Evolutionary conservation across 2,888 invertebrate species (phyloP), one percentile per base, ranked within the genome.

Genomic region (Agriopis marginaria): DNA sequence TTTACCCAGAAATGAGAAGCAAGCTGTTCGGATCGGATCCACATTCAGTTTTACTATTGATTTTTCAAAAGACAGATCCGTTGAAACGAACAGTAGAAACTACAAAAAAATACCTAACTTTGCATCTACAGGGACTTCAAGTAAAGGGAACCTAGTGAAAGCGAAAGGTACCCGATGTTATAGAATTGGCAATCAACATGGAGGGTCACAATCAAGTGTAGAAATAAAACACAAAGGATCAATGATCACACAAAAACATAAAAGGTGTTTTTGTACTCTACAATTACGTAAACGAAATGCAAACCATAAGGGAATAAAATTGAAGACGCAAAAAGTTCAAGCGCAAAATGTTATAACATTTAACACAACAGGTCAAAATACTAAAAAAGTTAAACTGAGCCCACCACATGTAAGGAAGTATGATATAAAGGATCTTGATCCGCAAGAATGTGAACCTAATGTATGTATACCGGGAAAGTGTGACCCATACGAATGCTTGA

Each of bases 1-100:
- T 14, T 44, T 10, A 4, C 39, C 12, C 53, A 39, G 54, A n/a
- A 45, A 32, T 11, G 7, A 45, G 8, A 53, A 71, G 73, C 81
- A 85, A 70, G 78, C 76, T 55, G 78, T 82, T 32, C 80, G 76
- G 59, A 74, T 84, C 17, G 78, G 81, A 7, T 84, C 84, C 14
- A 80, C 66, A 66, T 80, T 83, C 59, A 79, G 77, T 73, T 81
- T 83, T 63, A 73, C 76, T 70, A 51, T 82, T 60, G 79, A 83
- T 62, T 82, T 81, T 76, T 77, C 63, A 47, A 83, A 81, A 77
- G 61, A 42, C 9, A 11, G 17, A 17, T 51, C 42, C 51, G 42
- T 17, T 17, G 12, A 17, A 9, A 32, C 17, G 7, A 23, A 32
- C 4, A 45, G 10, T 0, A 7, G 6, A 58, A 32, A 8, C 32